Conservation (phyloP, 2,797 vertebrate species). For the Salarias fasciatus region DNA sequence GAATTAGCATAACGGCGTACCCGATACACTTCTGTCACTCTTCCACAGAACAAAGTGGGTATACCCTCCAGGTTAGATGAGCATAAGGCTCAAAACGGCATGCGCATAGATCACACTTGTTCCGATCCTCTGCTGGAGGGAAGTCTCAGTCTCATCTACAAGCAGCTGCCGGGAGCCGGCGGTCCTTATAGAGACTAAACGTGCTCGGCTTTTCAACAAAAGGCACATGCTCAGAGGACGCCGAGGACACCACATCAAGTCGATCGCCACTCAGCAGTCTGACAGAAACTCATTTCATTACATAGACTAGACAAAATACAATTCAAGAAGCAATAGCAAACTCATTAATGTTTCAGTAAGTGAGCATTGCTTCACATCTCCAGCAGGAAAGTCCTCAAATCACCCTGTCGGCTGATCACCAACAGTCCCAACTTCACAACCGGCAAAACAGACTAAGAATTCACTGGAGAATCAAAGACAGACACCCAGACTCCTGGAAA, state of each 20-base stretch:
- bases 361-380: not conserved
- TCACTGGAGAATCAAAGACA: not conserved
- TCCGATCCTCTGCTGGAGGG: too few relatives aligned
- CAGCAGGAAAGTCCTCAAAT: slow-evolving; percentile 1
- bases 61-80: too few relatives aligned
- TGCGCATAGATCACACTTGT: too few relatives aligned
- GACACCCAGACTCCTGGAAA: not conserved
- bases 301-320: too few relatives aligned
- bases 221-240: slow-evolving; percentile 9
- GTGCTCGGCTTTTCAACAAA: slow-evolving; percentile 33
- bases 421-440: slow-evolving; percentile 36
- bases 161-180: not conserved
- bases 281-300: slow-evolving; percentile 4
- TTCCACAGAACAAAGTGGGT: too few relatives aligned
- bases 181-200: slow-evolving; percentile 21
- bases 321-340: not conserved
- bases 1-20: slow-evolving; percentile 5
- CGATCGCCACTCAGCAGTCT: slow-evolving; percentile 25
- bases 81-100: too few relatives aligned
- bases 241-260: not conserved
- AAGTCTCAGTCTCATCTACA: too few relatives aligned
- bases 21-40: too few relatives aligned
- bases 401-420: slow-evolving; percentile 5
- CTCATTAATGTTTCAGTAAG: not conserved
- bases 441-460: not conserved